phyloP scores from a whole-genome alignment of 2,797 vertebrate species.

The Cossypha niveicapilla region DNA sequence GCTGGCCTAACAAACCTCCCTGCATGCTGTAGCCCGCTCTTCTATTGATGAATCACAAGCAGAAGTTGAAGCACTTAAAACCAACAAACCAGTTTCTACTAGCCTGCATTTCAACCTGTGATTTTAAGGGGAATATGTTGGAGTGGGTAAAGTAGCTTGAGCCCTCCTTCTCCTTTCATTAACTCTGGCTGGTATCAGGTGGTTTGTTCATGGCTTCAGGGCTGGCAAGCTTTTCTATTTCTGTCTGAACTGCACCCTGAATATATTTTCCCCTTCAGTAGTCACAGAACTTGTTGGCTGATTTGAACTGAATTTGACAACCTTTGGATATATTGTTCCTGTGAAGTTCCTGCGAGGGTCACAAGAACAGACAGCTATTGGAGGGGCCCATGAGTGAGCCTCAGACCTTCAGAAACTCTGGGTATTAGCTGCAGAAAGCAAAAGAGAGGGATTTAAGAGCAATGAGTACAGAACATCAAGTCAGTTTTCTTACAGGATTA shows the following conservation, averaged over 20 bases:
- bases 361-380: not conserved
- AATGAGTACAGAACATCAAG: not conserved
- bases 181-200: not conserved
- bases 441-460: not conserved
- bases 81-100: constrained; percentile 35
- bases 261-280: constrained; percentile 3
- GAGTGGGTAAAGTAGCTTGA: not conserved
- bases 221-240: not conserved
- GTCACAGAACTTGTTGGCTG: not conserved
- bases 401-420: not conserved
- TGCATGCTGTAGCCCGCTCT: constrained; percentile 1
- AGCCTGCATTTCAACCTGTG: not conserved
- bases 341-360: not conserved
- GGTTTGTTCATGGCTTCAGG: not conserved
- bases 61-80: not conserved
- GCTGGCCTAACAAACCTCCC: constrained; percentile 47
- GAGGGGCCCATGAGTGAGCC: not conserved
- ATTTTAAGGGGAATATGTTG: not conserved
- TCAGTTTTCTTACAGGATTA: not conserved
- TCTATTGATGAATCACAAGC: constrained; percentile 46
- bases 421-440: not conserved
- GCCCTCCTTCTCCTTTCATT: not conserved
- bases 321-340: not conserved
- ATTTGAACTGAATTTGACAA: constrained; percentile 8
- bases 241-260: not conserved